phyloP scores from a whole-genome alignment of 2,888 invertebrate species.

The Torymus aiolomorphi region DNA sequence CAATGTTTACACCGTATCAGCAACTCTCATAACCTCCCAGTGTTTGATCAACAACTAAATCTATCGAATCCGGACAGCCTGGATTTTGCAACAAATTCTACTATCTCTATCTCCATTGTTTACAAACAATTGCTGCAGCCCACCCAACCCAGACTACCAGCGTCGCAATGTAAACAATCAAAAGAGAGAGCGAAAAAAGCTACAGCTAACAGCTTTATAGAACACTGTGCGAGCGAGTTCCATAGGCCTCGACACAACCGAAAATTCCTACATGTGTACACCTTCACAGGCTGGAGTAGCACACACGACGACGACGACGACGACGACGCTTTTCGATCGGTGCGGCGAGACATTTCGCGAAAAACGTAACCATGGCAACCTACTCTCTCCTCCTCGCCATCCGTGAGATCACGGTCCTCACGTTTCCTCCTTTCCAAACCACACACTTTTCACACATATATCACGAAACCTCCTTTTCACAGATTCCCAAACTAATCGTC shows the following conservation, averaged over 20 bases:
- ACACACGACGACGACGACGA: too few species aligned
- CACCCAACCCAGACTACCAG: too few species aligned
- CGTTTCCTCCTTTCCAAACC: neutral
- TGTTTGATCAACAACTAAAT: too few species aligned
- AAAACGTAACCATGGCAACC: constrained; percentile 58
- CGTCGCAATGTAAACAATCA: constrained; percentile 21
- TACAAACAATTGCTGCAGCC: neutral
- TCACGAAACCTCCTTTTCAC: too few species aligned
- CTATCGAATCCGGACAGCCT: too few species aligned
- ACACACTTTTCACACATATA: neutral
- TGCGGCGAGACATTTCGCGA: constrained; percentile 31
- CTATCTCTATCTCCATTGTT: neutral
- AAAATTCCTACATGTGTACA: too few species aligned
- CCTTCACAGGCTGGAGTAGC: too few species aligned
- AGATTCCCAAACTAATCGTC: too few species aligned
- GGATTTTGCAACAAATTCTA: too few species aligned
- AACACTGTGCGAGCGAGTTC: too few species aligned
- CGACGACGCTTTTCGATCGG: constrained; percentile 34
- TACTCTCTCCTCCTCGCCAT: neutral
- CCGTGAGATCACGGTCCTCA: constrained; percentile 8
- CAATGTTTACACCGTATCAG: neutral
- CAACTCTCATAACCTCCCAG: neutral
- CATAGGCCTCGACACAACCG: too few species aligned
- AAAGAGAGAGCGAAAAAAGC: neutral
- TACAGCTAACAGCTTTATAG: too few species aligned